phyloP scores from a whole-genome alignment of 2,888 invertebrate genomes.

The Cremastinae sp. region DNA sequence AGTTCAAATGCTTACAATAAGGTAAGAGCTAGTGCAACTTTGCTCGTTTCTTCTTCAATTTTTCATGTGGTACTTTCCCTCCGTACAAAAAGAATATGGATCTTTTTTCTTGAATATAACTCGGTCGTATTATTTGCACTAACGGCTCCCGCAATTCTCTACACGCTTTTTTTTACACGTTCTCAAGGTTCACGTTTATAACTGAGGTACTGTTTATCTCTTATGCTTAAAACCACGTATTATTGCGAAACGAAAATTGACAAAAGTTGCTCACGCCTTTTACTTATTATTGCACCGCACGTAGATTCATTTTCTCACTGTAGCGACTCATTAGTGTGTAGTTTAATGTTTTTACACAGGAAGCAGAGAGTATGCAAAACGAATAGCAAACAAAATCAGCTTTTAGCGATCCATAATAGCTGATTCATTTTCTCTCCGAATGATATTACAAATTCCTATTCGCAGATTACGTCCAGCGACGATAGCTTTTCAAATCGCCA shows the following conservation, averaged over 20 bases:
- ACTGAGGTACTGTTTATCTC: slow-evolving; percentile 56
- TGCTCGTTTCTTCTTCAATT: slow-evolving; percentile 65
- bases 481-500: slow-evolving; percentile 57
- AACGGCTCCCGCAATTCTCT: slow-evolving; percentile 42
- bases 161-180: slow-evolving; percentile 54
- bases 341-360: slow-evolving; percentile 18
- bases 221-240: slow-evolving; percentile 52
- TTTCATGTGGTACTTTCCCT: slow-evolving; percentile 54
- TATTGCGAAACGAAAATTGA: slow-evolving; percentile 10
- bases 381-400: slow-evolving; percentile 1
- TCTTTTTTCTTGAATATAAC: slow-evolving; percentile 10
- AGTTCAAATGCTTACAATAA: slow-evolving; percentile 95
- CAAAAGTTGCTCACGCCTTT: slow-evolving; percentile 12
- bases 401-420: neutral
- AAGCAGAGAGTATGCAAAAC: neutral
- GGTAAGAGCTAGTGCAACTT: slow-evolving; percentile 84
- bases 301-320: slow-evolving; percentile 4
- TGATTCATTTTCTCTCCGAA: neutral
- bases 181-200: slow-evolving; percentile 56
- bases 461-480: slow-evolving; percentile 61
- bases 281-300: slow-evolving; percentile 17
- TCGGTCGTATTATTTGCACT: slow-evolving; percentile 42
- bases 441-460: slow-evolving; percentile 32
- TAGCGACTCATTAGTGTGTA: slow-evolving; percentile 39
- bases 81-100: slow-evolving; percentile 5